phyloP scores from a whole-genome alignment of 2,888 invertebrate genomes.

The Pheosia tremula region DNA sequence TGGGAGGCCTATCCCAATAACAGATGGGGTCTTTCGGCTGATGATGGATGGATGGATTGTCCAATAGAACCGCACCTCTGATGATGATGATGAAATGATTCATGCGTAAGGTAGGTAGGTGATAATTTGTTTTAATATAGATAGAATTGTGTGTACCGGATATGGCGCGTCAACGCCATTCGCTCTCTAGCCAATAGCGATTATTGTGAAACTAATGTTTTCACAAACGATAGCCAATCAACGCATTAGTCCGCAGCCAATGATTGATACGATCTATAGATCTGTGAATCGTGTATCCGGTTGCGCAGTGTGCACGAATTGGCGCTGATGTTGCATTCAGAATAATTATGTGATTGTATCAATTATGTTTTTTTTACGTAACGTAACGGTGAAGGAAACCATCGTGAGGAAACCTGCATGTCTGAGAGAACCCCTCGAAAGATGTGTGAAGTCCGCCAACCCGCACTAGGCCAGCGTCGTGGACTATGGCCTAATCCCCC shows the following conservation, averaged over 20 bases:
- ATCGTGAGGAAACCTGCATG: no score
- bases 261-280: slow-evolving; percentile 38
- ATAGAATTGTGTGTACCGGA: slow-evolving; percentile 20
- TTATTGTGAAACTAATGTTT: slow-evolving; percentile 41
- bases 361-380: slow-evolving; percentile 12
- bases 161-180: slow-evolving; percentile 28
- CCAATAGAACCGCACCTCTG: no score
- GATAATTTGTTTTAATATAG: background rate
- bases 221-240: slow-evolving; percentile 42
- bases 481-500: no score
- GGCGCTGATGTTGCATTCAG: slow-evolving; percentile 19
- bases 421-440: no score
- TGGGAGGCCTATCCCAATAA: no score
- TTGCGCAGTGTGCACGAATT: slow-evolving; percentile 40
- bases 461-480: no score
- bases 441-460: no score
- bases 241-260: slow-evolving; percentile 43
- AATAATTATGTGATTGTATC: slow-evolving; percentile 22
- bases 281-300: slow-evolving; percentile 42
- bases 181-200: slow-evolving; percentile 19
- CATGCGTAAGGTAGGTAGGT: background rate
- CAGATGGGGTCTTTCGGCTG: no score
- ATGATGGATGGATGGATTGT: no score
- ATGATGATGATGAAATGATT: background rate
- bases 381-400: no score